Evolutionary conservation across 2,797 vertebrate species (phyloP), one percentile per base, ranked within the genome.

Genomic region (Taeniopygia guttata): DNA sequence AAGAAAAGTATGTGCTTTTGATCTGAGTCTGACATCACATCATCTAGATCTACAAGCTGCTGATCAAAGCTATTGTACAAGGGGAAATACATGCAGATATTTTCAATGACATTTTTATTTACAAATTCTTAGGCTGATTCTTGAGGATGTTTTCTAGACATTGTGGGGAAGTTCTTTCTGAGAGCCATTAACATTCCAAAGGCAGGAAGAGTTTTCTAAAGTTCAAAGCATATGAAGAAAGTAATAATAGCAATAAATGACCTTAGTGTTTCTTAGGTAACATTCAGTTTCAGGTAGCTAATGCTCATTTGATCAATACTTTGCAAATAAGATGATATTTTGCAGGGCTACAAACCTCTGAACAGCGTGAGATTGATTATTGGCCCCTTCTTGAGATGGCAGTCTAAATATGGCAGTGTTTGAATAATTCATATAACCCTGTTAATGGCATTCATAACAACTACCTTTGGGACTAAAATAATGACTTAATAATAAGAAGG

Each of bases 401-500:
- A 87, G n/a, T 79, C 63, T 92, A 42, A 93, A 73, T 13, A 40
- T 76, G 36, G 48, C 74, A 83, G 66, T 59, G 54, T 58, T 89
- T 94, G 91, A 93, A 94, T 96, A 84, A 96, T 94, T 95, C 87
- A 76, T 73, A 51, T 87, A n/a, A 59, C 40, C 27, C 40, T 46
- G n/a, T 79, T 96, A 93, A 91, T 90, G 58, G 27, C 68, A 84
- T 97, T 96, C 52, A 54, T 92, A 91, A 77, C 45, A 89, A 74
- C 77, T 89, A 93, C 76, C 30, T 92, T 90, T 80, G 90, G 67
- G 82, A 90, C 29, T 92, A 58, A 79, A 96, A 62, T 95, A 95
- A 96, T 84, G 74, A 77, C 49, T 96, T 94, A 95, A 94, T 68
- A 96, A 91, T 10, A 95, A 87, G 38, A 73, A 96, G 60, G 89